Percentiles rank a stretch among this genome's conserved stretches.
phyloP scores from a whole-genome alignment of 2,113 vertebrate species.

The Grallaria varia region DNA sequence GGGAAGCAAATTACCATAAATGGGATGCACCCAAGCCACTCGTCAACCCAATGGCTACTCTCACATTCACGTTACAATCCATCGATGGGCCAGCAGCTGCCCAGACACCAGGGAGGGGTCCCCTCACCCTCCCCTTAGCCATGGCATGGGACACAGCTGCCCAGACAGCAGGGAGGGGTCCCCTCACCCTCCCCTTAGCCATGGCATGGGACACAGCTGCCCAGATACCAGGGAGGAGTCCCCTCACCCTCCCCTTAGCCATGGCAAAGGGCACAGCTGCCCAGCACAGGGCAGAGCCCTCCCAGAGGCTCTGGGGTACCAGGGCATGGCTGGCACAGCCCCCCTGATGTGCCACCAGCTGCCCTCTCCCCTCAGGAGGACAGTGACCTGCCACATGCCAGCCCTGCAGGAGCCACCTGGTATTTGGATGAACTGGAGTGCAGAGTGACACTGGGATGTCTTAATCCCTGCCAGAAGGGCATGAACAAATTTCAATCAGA shows the following conservation, averaged over 20 bases:
- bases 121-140: no score
- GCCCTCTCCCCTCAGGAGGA: not conserved
- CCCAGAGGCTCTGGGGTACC: rapidly evolving
- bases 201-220: no score
- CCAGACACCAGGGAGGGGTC: no score
- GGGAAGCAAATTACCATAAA: not conserved
- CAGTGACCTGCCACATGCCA: not conserved
- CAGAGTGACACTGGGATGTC: rapidly evolving
- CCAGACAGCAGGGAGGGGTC: no score
- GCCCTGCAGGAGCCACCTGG: not conserved
- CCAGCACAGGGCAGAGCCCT: no score
- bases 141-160: no score
- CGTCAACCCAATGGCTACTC: not conserved
- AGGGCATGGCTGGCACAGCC: not conserved
- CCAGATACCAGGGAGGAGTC: no score
- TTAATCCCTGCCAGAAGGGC: not conserved
- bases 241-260: no score
- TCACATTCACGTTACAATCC: no score
- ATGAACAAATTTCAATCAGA: not conserved
- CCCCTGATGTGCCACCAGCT: not conserved
- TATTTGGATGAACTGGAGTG: not conserved
- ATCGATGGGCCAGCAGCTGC: not conserved
- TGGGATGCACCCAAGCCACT: rapidly evolving
- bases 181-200: no score
- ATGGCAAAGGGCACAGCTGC: no score